Evolutionary conservation across 2,888 invertebrate species (phyloP).

Genomic region (Syrista parreyssii): DNA sequence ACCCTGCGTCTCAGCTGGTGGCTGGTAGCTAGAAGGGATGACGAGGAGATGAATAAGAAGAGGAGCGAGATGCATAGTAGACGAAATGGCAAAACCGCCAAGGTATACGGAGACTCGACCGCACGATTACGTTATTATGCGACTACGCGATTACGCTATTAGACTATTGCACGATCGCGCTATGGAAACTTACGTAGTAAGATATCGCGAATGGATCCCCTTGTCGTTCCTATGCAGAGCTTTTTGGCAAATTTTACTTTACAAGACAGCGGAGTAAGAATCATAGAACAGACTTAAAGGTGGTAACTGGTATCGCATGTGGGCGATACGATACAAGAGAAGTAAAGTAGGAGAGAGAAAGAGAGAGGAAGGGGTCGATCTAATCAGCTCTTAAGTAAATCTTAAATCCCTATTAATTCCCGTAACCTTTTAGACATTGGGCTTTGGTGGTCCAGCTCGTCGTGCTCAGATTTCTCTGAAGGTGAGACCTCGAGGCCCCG

Average conservation of each 20-base stretch:
- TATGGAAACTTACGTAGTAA: background rate
- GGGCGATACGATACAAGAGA: background rate
- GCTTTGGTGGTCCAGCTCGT: constrained; percentile 14
- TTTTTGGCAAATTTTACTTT: background rate
- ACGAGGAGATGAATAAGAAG: background rate
- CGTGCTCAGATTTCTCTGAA: background rate
- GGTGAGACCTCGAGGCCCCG: constrained; percentile 4
- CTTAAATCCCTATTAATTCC: constrained; percentile 20
- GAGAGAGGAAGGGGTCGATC: background rate
- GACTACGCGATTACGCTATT: background rate
- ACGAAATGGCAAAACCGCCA: background rate
- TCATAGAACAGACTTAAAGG: background rate
- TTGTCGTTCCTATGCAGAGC: background rate
- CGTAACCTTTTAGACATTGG: constrained; percentile 17
- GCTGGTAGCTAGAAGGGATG: background rate
- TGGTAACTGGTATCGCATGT: background rate
- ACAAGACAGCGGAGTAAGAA: background rate
- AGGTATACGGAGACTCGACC: background rate
- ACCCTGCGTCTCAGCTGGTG: too few relatives aligned
- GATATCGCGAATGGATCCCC: background rate
- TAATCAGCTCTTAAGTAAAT: constrained; percentile 1
- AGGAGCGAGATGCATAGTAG: background rate
- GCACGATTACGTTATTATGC: background rate
- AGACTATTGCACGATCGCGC: background rate
- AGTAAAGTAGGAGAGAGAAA: too few relatives aligned